Percentiles rank a stretch among this genome's conserved stretches.
These are phyloP conservation scores for Scaptodrosophila latifasciaeformis DNA, from an alignment of 2,888 invertebrate species.

Conservation along the genomic window DNA sequence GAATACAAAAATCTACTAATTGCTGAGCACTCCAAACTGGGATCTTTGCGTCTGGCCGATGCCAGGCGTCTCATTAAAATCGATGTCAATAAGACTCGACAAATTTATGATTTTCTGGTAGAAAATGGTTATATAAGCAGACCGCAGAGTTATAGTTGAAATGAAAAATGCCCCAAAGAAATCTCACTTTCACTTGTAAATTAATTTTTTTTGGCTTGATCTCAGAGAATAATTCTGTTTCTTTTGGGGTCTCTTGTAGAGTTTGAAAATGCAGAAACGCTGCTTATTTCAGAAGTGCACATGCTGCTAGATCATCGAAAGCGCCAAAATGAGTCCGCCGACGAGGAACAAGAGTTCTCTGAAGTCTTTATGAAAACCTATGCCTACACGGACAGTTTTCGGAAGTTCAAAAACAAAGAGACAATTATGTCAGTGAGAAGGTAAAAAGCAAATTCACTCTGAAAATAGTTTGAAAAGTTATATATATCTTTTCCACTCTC, in stretches of 20 bases:
- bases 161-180: conserved; percentile 7
- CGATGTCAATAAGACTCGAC: conserved; percentile 94
- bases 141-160: conserved; percentile 28
- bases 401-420: conserved; percentile 98
- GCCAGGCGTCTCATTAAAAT: conserved; percentile 91
- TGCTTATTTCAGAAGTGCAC: conserved; percentile 95
- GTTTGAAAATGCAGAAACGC: conserved; percentile 98
- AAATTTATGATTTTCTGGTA: conserved; percentile 86
- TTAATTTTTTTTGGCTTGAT: conserved; percentile 13
- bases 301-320: conserved; percentile 98
- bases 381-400: conserved; percentile 95
- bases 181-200: conserved; percentile 50
- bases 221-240: no score
- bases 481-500: conserved; percentile 63
- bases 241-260: no score
- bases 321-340: conserved; percentile 97
- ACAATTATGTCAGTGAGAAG: conserved; percentile 97
- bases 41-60: conserved; percentile 85
- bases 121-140: conserved; percentile 81
- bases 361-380: conserved; percentile 99
- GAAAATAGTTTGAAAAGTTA: background rate
- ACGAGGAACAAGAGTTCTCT: conserved; percentile 98
- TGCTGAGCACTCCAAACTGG: conserved; percentile 84
- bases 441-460: conserved; percentile 76
- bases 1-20: conserved; percentile 86